A percentile compares a stretch with the other conserved stretches of the same genome.
These are phyloP conservation scores for Achatina immaculata DNA, from an alignment of 1,140 invertebrate genomes.

Conservation along the genomic window DNA sequence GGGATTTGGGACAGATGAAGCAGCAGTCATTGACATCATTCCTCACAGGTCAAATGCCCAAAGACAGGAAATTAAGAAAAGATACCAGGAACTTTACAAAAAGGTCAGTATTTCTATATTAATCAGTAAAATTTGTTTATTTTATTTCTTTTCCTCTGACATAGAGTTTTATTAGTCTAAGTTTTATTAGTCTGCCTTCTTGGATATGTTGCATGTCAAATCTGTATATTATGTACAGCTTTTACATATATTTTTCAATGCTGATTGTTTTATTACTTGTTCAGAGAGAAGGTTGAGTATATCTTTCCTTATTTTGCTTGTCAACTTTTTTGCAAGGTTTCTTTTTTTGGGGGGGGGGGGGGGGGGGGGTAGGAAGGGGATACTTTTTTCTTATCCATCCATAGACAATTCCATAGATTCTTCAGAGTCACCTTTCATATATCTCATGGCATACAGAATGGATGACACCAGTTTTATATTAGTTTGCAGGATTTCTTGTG, in stretches of 20 bases:
- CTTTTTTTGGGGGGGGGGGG: too few relatives aligned
- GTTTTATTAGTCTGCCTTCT: not conserved
- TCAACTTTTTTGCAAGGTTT: too few relatives aligned
- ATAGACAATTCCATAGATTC: too few relatives aligned
- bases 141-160: not conserved
- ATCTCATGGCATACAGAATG: too few relatives aligned
- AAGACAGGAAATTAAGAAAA: slow-evolving; percentile 48
- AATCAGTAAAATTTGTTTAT: not conserved
- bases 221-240: not conserved
- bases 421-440: too few relatives aligned
- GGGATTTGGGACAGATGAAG: slow-evolving; percentile 54
- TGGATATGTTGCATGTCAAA: not conserved
- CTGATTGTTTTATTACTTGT: too few relatives aligned
- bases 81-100: slow-evolving; percentile 43
- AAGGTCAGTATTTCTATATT: not conserved
- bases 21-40: slow-evolving; percentile 41
- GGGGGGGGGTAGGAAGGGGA: too few relatives aligned
- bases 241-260: not conserved
- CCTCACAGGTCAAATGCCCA: slow-evolving; percentile 18
- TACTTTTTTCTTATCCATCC: too few relatives aligned
- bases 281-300: too few relatives aligned
- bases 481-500: too few relatives aligned
- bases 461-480: too few relatives aligned
- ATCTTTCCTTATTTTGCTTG: too few relatives aligned
- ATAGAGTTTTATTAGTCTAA: not conserved